Percentiles rank a stretch among this genome's conserved stretches.
Evolutionary conservation across 2,797 vertebrate genomes (phyloP).

Genomic region (Phalloptychus januarius): DNA sequence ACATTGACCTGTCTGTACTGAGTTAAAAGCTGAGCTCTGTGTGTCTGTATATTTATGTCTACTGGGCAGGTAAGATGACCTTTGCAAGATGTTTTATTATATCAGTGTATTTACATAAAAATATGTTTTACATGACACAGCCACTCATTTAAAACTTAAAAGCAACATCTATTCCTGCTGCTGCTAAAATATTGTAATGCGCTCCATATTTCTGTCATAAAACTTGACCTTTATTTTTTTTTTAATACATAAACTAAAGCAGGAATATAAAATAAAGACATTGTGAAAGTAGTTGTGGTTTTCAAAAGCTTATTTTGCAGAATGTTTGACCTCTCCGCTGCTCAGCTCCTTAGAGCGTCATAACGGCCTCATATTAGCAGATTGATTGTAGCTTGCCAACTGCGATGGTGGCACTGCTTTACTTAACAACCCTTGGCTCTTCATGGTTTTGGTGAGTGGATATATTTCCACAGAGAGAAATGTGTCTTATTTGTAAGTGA

Average conservation of each 20-base stretch:
- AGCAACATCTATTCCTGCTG: background rate
- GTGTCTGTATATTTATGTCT: background rate
- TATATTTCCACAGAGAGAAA: background rate
- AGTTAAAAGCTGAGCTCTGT: background rate
- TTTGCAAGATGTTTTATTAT: background rate
- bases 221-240: background rate
- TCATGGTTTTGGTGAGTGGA: background rate
- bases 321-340: background rate
- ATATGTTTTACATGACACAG: background rate
- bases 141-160: background rate
- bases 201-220: background rate
- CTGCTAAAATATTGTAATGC: background rate
- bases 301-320: background rate
- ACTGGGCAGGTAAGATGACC: background rate
- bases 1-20: background rate
- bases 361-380: background rate
- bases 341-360: background rate
- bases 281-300: background rate
- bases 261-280: background rate
- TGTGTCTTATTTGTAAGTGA: background rate
- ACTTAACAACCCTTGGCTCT: background rate
- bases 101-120: background rate
- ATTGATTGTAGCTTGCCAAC: background rate
- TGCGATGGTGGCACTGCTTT: background rate
- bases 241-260: background rate